Base-by-base conservation (phyloP, 2,797 vertebrate genomes). In the Erpetoichthys calabaricus region DNA sequence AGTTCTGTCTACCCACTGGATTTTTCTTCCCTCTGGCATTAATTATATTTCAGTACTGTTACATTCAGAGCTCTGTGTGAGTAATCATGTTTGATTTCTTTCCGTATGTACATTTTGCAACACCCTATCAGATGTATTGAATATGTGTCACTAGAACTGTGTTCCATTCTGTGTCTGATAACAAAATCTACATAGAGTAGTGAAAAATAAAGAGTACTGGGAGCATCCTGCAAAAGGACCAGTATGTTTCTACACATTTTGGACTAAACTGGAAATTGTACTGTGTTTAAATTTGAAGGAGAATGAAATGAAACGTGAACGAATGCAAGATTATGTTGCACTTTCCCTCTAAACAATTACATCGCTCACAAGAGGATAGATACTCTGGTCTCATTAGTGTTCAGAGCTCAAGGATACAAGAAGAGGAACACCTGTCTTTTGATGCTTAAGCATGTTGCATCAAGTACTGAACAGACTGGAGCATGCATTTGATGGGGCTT, bases 21-120 rank as follows among this genome's bases (percentile, higher is more conserved):
- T 70, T 74, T 62, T 66, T 41, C 65, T 61, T 60, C 68, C 81
- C 84, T 68, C 65, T 73, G 75, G 77, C 82, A 80, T 84, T 86
- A 85, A 89, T 89, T 85, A 82, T 70, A 69, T 70, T 60, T 67
- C 63, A 62, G 59, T 75, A 68, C 73, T 81, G 81, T 79, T 80
- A 59, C 75, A 74, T 77, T 69, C 67, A 51, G 64, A 55, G 52
- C 57, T 67, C 57, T 70, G 67, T 56, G 66, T 62, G 61, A 60
- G 67, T 80, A 72, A 80, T 80, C 78, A 75, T 70, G 81, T 78
- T 65, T 62, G 65, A 78, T 75, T 69, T 57, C 70, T 63, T 55
- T 70, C 73, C 71, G 50, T 60, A 69, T 62, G 64, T 64, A 71
- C 70, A 59, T 63, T 69, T 49, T 67, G 75, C 69, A 70, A 76